Conservation (phyloP, 2,113 vertebrate genomes). For the Boulengeromyrus knoepffleri region DNA sequence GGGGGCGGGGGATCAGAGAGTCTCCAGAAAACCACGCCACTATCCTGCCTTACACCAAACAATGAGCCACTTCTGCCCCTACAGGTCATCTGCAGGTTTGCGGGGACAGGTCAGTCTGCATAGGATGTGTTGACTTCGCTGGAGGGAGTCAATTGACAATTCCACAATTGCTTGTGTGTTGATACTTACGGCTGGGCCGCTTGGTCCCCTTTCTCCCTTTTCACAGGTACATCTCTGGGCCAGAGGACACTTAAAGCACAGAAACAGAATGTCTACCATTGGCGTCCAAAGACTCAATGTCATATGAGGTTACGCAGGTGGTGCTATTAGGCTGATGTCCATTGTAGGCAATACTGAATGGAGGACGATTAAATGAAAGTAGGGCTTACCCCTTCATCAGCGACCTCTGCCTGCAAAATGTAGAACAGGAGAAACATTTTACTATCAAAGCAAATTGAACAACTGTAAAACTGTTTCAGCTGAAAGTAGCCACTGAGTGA, state of each 20-base stretch:
- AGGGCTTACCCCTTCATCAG: constrained; percentile 71
- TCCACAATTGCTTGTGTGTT: not conserved
- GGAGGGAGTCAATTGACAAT: constrained; percentile 4
- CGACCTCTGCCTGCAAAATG: constrained; percentile 66
- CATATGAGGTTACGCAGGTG: not conserved
- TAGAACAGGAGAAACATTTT: constrained; percentile 26
- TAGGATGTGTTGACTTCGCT: constrained; percentile 16
- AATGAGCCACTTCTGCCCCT: constrained; percentile 38
- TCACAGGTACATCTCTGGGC: constrained; percentile 70
- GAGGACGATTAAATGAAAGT: not conserved
- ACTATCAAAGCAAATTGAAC: not conserved
- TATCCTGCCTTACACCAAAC: not conserved
- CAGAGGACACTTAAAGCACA: constrained; percentile 69
- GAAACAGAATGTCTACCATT: constrained; percentile 1
- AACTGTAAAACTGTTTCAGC: not conserved
- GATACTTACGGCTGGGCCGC: constrained; percentile 74
- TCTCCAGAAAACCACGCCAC: not conserved
- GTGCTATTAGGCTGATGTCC: not conserved
- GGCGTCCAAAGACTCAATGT: not conserved
- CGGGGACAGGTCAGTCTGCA: constrained; percentile 19
- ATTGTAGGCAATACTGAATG: not conserved
- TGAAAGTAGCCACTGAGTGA: not conserved
- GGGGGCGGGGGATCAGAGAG: not conserved
- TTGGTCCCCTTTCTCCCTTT: constrained; percentile 75
- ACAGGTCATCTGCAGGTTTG: constrained; percentile 23